Base-by-base conservation (phyloP, 2,797 vertebrate genomes). In the Eremophila alpestris region DNA sequence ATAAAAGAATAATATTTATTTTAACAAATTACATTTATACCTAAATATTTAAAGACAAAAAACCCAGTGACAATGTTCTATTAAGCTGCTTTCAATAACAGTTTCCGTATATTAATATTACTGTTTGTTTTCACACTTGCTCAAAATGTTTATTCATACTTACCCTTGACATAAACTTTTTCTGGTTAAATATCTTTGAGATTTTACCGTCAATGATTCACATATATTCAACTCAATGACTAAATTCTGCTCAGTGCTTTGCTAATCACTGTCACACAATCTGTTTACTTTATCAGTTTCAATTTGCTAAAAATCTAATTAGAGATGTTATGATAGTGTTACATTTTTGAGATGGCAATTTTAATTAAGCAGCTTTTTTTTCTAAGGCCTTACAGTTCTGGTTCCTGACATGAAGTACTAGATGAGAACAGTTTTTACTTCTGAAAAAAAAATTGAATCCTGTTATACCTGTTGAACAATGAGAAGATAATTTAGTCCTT, bases 1-100 rank as follows among this genome's bases (percentile, higher is more conserved):
- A 86, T 91, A 79, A 87, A 97, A 83, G 9, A 30, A 87, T 84
- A 95, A 89, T 87, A 94, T 95, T 94, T 96, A 74, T 93, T 94
- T 94, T 77, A 93, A 73, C 78, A 93, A 93, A 90, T 86, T 91
- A 89, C 43, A 87, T 92, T 96, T 97, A 19, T 94, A 78, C 71
- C 32, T 87, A 74, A 81, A 63, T 67, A 90, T 82, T 91, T 95
- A 74, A 93, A 96, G 60, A 29, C 38, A 79, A 85, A 75, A 48
- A 3, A 1, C 15, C 3, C 17, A 34, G 12, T 24, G 8, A 59
- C 63, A 85, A 71, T 89, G 59, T 95, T 77, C 67, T 89, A 34
- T 63, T 77, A 90, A 94, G 27, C 20, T 91, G 51, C 26, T 93
- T 64, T 75, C n/a, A 89, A 65, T 59, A 78, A 83, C 63, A 45